A percentile compares a stretch with the other conserved stretches of the same genome.
These are phyloP conservation scores for Solea solea DNA, from an alignment of 2,113 vertebrate species.

Conservation along the genomic window DNA sequence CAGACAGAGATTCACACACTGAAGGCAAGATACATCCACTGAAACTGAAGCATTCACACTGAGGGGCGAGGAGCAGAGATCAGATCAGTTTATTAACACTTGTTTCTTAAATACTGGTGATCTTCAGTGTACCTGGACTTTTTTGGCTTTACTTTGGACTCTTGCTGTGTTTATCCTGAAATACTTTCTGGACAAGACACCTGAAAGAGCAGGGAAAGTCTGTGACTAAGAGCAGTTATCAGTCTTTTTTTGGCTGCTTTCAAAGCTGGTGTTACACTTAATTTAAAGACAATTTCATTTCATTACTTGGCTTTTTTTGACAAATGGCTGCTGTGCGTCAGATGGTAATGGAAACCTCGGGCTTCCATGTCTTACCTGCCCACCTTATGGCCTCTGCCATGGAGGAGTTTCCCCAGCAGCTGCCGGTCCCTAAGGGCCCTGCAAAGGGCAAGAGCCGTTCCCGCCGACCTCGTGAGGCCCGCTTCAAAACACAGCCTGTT, in stretches of 20 bases:
- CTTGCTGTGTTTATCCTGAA: slow-evolving; percentile 19
- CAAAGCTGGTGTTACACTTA: not conserved
- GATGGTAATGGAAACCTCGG: slow-evolving; percentile 81
- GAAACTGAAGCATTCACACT: not conserved
- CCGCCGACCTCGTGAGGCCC: slow-evolving; percentile 88
- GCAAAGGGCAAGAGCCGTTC: slow-evolving; percentile 84
- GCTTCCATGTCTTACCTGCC: slow-evolving; percentile 87
- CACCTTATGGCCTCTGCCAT: slow-evolving; percentile 82
- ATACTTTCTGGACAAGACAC: slow-evolving; percentile 8
- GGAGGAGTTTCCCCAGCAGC: slow-evolving; percentile 92
- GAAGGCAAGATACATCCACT: slow-evolving; percentile 12
- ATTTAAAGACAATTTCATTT: slow-evolving; percentile 16
- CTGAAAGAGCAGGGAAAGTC: not conserved
- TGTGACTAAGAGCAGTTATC: slow-evolving; percentile 1
- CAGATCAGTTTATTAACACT: not conserved
- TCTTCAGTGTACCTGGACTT: slow-evolving; percentile 8
- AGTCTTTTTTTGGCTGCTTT: not conserved
- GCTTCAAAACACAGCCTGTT: slow-evolving; percentile 98
- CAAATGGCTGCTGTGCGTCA: slow-evolving; percentile 86
- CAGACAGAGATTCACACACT: slow-evolving; percentile 49
- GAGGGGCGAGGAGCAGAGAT: slow-evolving; percentile 17
- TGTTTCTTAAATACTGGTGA: not conserved
- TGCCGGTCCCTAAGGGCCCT: slow-evolving; percentile 80
- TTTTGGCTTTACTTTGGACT: slow-evolving; percentile 31
- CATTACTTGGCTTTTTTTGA: slow-evolving; percentile 6